A percentile compares a stretch with the other conserved stretches of the same genome.
phyloP scores from a whole-genome alignment of 2,888 invertebrate genomes.

The Psylliodes chrysocephalus region DNA sequence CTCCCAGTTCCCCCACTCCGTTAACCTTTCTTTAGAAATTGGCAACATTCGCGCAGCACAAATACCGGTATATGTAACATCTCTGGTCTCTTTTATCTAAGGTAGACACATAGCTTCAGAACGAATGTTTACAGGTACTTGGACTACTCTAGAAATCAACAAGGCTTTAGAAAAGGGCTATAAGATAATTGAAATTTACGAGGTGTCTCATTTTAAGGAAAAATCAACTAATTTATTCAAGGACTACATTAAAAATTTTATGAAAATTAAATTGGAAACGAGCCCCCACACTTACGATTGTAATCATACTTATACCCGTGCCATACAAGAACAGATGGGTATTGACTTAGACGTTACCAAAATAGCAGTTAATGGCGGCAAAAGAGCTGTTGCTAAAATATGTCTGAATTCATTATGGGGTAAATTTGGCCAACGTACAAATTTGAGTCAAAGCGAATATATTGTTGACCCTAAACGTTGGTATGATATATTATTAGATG shows the following conservation, averaged over 20 bases:
- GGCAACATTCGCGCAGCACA: too few relatives aligned
- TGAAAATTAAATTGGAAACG: conserved; percentile 36
- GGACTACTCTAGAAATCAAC: too few relatives aligned
- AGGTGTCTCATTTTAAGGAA: too few relatives aligned
- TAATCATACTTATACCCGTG: conserved; percentile 26
- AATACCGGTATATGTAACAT: too few relatives aligned
- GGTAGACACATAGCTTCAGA: too few relatives aligned
- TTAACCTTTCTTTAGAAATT: too few relatives aligned
- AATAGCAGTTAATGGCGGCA: conserved; percentile 45
- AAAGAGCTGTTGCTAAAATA: conserved; percentile 45
- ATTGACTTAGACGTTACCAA: conserved; percentile 41
- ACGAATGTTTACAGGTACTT: too few relatives aligned
- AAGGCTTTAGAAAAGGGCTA: too few relatives aligned
- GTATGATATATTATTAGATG: conserved; percentile 38
- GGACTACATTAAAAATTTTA: conserved; percentile 41
- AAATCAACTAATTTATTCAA: neutral
- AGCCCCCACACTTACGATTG: conserved; percentile 31
- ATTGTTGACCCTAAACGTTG: conserved; percentile 20
- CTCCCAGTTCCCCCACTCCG: too few relatives aligned
- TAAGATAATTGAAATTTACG: too few relatives aligned
- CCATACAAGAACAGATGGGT: conserved; percentile 40
- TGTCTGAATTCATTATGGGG: conserved; percentile 41
- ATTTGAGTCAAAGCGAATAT: conserved; percentile 31
- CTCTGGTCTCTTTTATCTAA: too few relatives aligned
- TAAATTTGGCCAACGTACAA: conserved; percentile 41